These are phyloP conservation scores for Sula dactylatra DNA, from an alignment of 2,113 vertebrate species.

Conservation along the genomic window DNA sequence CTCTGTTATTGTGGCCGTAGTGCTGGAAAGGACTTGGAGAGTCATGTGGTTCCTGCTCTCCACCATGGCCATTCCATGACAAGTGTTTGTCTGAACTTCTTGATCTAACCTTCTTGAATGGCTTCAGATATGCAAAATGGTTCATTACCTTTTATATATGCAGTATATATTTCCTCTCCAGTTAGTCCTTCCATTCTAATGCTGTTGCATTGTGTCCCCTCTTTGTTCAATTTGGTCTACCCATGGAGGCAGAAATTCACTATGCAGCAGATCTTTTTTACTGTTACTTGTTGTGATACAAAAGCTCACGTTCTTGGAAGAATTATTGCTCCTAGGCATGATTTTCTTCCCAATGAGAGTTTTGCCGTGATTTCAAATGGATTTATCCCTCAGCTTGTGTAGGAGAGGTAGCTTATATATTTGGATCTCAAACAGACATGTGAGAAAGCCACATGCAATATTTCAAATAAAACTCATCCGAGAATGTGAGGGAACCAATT, in stretches of 20 bases:
- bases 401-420: background rate
- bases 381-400: background rate
- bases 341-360: background rate
- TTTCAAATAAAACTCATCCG: background rate
- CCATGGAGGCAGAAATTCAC: background rate
- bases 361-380: background rate
- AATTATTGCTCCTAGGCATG: background rate
- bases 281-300: background rate
- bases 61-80: accelerated
- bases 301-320: accelerated
- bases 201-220: background rate
- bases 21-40: background rate
- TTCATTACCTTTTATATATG: accelerated
- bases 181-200: accelerated
- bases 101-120: background rate
- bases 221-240: background rate
- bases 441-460: no score
- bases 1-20: background rate
- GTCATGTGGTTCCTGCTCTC: background rate
- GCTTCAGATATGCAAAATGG: accelerated
- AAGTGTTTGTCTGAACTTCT: background rate
- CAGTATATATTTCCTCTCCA: background rate
- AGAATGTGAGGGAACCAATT: background rate
- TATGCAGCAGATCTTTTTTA: background rate
- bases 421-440: background rate